Evolutionary conservation across 2,888 invertebrate genomes (phyloP), one percentile per base, ranked within the genome.

Genomic region (Tuberolachnus salignus): DNA sequence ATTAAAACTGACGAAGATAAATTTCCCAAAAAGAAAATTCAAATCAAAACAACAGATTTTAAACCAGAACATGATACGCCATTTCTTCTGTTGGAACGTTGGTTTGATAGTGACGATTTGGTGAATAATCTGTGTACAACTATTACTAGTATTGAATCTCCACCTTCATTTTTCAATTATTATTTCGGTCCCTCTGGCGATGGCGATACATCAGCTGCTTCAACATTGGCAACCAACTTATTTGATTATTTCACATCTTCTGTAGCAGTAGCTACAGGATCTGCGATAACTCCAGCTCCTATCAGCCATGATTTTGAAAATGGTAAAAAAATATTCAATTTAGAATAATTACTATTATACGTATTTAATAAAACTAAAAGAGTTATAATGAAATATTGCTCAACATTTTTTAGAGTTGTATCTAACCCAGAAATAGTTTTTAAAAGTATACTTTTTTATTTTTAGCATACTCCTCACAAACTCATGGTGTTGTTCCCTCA

Each of bases 91-190:
- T 84, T 89, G 80, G 84, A 85, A 86, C 88, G 89, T 83, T 94
- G 93, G 87, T 94, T 91, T 86, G 88, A 90, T 49, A 90, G 90
- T 55, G 91, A 92, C 84, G 90, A 90, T 85, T 87, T 94, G 72
- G 90, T 91, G 82, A 91, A 91, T 84, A 94, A 94, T 88, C 87
- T 93, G 80, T 88, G 92, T 83, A 90, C 91, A 42, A 88, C 91
- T 51, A 90, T 94, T 78, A 87, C 88, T 66, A 82, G 83, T 13
- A 83, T 85, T 63, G 80, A 73, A 19, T 57, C 73, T 14, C 71
- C 80, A 1, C 73, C 51, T 8, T 51, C 73, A 8, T 73, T 14
- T 19, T 51, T 14, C 10, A 26, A 63, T 34, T 61, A 73, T 51
- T 63, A 51, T 63, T 63, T 26, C 0, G 57, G n/a, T 8, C 14